Conservation (phyloP, 2,888 invertebrate genomes). For the Melangyna quadrimaculata region DNA sequence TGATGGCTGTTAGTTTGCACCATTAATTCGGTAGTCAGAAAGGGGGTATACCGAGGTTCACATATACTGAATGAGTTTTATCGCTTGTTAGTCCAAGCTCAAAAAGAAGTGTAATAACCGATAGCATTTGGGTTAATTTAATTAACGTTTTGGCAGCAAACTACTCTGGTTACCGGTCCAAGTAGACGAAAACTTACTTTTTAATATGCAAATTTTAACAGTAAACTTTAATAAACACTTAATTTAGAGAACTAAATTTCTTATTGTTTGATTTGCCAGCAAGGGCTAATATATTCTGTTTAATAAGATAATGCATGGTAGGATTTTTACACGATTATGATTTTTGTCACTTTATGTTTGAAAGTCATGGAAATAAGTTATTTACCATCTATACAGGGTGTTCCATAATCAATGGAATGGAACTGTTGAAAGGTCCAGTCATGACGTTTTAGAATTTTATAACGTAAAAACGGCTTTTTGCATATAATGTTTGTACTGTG, state of each 20-base stretch:
- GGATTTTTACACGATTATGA: no score
- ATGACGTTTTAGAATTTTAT: no score
- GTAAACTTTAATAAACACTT: background rate
- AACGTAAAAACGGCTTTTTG: no score
- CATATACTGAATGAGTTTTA: background rate
- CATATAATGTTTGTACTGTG: no score
- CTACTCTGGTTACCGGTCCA: background rate
- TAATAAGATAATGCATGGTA: no score
- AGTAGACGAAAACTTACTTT: background rate
- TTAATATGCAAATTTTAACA: background rate
- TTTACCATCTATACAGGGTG: no score
- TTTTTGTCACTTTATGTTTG: no score
- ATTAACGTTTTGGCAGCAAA: slow-evolving; percentile 48
- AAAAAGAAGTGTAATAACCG: slow-evolving; percentile 40
- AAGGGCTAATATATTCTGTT: no score
- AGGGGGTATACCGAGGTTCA: background rate
- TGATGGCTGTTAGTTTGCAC: slow-evolving; percentile 45
- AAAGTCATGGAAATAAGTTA: no score
- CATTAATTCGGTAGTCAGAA: slow-evolving; percentile 39
- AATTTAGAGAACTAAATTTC: background rate
- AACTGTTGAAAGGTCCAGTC: no score
- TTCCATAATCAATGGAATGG: no score
- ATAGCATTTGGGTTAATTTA: slow-evolving; percentile 61
- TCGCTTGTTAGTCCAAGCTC: slow-evolving; percentile 3
- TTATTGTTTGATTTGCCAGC: background rate